These are phyloP conservation scores for Hyppa rectilinea DNA, from an alignment of 2,888 invertebrate genomes.

Conservation along the genomic window DNA sequence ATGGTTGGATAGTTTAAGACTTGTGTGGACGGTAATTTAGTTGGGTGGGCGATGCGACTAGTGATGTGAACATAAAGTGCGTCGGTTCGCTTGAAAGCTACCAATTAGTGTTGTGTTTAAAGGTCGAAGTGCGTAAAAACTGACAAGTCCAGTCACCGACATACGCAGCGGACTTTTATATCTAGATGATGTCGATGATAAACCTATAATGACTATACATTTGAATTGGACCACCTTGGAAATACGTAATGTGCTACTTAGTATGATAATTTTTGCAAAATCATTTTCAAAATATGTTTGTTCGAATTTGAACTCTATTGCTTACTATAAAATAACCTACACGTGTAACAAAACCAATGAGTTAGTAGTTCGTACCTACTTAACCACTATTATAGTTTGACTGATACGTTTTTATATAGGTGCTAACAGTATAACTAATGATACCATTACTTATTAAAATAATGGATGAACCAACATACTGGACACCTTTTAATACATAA, in stretches of 20 bases:
- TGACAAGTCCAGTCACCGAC: conserved; percentile 27
- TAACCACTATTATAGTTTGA: conserved; percentile 12
- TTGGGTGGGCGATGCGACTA: conserved; percentile 30
- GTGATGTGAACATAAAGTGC: conserved; percentile 54
- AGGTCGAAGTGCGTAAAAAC: conserved; percentile 58
- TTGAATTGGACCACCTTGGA: conserved; percentile 44
- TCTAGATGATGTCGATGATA: conserved; percentile 35
- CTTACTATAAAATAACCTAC: neutral
- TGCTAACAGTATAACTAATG: conserved; percentile 24
- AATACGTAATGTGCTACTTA: conserved; percentile 12
- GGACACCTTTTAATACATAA: conserved; percentile 1
- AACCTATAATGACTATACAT: conserved; percentile 23
- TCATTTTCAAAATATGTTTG: neutral
- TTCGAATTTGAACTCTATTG: conserved; percentile 20
- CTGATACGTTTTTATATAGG: neutral
- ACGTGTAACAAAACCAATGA: neutral
- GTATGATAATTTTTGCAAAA: neutral
- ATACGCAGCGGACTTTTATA: conserved; percentile 41
- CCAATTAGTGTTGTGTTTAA: conserved; percentile 56
- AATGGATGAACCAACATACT: conserved; percentile 2
- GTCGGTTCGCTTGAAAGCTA: conserved; percentile 35
- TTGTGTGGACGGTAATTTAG: conserved; percentile 29
- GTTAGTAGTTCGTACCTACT: neutral
- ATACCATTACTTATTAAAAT: conserved; percentile 8
- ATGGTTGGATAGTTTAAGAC: conserved; percentile 17